Base-by-base conservation (phyloP, 2,888 invertebrate species). In the Parnassius mnemosyne region DNA sequence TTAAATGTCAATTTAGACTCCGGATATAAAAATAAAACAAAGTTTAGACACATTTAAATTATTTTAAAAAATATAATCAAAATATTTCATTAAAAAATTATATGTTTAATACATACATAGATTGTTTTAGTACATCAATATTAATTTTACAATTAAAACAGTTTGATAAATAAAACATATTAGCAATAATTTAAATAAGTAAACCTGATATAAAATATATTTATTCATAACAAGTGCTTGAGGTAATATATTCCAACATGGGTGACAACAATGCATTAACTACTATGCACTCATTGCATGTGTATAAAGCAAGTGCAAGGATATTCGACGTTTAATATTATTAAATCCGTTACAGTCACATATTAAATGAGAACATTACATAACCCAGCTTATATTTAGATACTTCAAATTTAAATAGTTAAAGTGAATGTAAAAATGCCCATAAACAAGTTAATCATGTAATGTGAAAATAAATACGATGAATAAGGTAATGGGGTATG, bases 161-260 rank as follows among this genome's bases (percentile, higher is more conserved):
- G 20, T 58, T 59, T 56, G 10, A 5, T 47, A 66, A 63, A 58
- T 61, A 50, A 61, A 66, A 67, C 66, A 60, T 34, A 64, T 59
- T 49, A 66, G 68, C 59, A 57, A 71, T 66, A 55, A 69, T 62
- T 64, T 60, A 66, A 67, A 66, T 64, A 69, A 66, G 65, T 67
- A 67, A 68, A 70, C 43, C 47, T 42, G 52, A 55, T 56, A 63
- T 65, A 60, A 53, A 54, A 57, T 67, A 64, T 69, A 66, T 68
- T 66, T 66, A 71, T 71, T 69, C 67, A 66, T 72, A 69, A 74
- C 71, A 76, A 75, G 71, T 68, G 68, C 70, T 68, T 67, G 73
- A 76, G 75, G 74, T 76, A 75, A 68, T 66, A 60, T 63, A 46
- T 50, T 64, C 53, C 34, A 66, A 61, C 53, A 57, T 56, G 62